Base-by-base conservation (phyloP, 2,888 invertebrate genomes). In the Meteorus cinctellus region DNA sequence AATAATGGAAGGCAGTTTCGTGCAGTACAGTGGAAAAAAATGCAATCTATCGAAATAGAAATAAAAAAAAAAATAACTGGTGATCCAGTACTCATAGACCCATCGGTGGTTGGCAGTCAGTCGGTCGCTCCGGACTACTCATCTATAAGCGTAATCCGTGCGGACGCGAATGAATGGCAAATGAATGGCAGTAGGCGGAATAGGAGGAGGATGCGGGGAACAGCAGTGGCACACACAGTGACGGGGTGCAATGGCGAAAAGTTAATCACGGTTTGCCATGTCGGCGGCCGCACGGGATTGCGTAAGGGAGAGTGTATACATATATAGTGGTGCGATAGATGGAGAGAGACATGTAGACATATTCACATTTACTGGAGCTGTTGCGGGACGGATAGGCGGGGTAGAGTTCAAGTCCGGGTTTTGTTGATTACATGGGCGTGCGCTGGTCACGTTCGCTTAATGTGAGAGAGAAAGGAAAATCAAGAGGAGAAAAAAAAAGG, bases 191-290 rank as follows among this genome's bases (percentile, higher is more conserved):
- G 63, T 68, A 76, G 76, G 68, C 77, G 80, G 78, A 68, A 69
- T 60, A 55, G 68, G 55, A 76, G 70, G 65, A 31, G 41, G 63
- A 55, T 55, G 68, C 41, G 24, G 65, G 71, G 63, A 55, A 59
- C 14, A 67, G 76, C 59, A 41, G 83, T 86, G 85, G 85, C 82
- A 86, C 83, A 86, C 72, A 79, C 63, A 78, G 78, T 79, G 75
- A 80, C 81, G 79, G 77, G 76, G 71, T 77, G 83, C 85, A 84
- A 84, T 84, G 76, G 85, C 87, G 87, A 89, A 89, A 89, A 89
- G 89, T 89, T 89, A 89, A 89, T 89, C 89, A 89, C 87, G 88
- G 88, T 87, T 89, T 88, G 87, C 88, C 86, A 85, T 89, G 88
- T 85, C 81, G 82, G 82, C 82, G 80, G 81, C 79, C 80, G 62